A percentile compares a stretch with the other conserved stretches of the same genome.
phyloP scores from a whole-genome alignment of 1,140 invertebrate species.

The Oryctes rhinoceros region DNA sequence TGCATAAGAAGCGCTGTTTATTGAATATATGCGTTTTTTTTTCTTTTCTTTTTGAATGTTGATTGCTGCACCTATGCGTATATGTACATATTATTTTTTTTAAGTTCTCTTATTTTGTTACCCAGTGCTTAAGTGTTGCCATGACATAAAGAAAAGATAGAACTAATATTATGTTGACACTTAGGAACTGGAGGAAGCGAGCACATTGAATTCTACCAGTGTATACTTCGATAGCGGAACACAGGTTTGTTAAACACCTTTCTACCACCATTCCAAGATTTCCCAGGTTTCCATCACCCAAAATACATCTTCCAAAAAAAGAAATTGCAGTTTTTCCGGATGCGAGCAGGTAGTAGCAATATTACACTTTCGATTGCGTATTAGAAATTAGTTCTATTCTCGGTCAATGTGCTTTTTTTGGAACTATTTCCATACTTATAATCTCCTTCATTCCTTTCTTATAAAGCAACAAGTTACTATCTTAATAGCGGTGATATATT shows the following conservation, averaged over 20 bases:
- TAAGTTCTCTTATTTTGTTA: constrained; percentile 27
- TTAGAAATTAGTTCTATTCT: background rate
- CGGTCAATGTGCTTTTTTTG: constrained; percentile 16
- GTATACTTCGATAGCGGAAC: constrained; percentile 58
- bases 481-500: background rate
- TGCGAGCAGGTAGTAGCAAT: constrained; percentile 21
- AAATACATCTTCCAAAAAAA: constrained; percentile 35
- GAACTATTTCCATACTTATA: constrained; percentile 21
- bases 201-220: constrained; percentile 56
- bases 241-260: constrained; percentile 60
- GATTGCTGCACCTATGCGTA: constrained; percentile 29
- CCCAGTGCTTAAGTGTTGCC: constrained; percentile 57
- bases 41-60: constrained; percentile 27
- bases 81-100: constrained; percentile 41
- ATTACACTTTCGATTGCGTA: background rate
- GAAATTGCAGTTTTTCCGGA: constrained; percentile 17
- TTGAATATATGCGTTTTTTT: background rate
- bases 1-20: background rate
- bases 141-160: constrained; percentile 44
- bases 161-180: constrained; percentile 58
- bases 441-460: constrained; percentile 36
- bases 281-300: constrained; percentile 5
- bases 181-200: constrained; percentile 60
- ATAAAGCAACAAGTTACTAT: constrained; percentile 6
- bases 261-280: constrained; percentile 49